phyloP scores from a whole-genome alignment of 2,888 invertebrate genomes.

The Leptopilina myrica region DNA sequence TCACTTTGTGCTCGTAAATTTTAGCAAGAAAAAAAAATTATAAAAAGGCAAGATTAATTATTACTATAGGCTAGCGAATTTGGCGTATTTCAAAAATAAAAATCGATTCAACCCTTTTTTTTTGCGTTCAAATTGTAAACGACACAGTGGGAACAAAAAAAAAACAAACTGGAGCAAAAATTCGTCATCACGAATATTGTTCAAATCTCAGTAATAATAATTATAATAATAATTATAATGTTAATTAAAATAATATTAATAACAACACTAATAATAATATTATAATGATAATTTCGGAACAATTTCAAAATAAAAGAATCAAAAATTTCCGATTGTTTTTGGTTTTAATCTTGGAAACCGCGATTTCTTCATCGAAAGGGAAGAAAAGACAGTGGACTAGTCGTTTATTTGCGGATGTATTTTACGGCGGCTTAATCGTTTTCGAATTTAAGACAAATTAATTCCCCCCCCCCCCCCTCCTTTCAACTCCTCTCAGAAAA shows the following conservation, averaged over 20 bases:
- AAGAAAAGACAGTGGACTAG: constrained; percentile 53
- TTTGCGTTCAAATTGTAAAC: too few relatives aligned
- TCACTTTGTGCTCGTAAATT: not conserved
- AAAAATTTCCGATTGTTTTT: not conserved
- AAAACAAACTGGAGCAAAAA: constrained; percentile 38
- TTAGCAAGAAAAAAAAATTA: constrained; percentile 22
- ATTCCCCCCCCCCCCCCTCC: too few relatives aligned
- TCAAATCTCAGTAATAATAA: too few relatives aligned
- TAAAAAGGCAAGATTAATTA: not conserved
- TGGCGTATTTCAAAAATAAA: constrained; percentile 48
- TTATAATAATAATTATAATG: too few relatives aligned
- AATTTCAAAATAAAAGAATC: not conserved
- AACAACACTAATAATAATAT: too few relatives aligned
- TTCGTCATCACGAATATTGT: constrained; percentile 6
- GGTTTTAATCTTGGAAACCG: not conserved
- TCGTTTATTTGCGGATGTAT: constrained; percentile 47
- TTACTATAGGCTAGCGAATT: constrained; percentile 25
- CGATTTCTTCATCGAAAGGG: not conserved
- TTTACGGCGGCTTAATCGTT: constrained; percentile 45
- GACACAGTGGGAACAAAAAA: constrained; percentile 43
- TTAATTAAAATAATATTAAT: too few relatives aligned
- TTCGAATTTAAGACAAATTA: not conserved
- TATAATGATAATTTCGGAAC: not conserved
- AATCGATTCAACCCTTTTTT: constrained; percentile 57
- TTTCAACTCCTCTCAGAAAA: not conserved